phyloP scores from a whole-genome alignment of 1,140 invertebrate species.

The Penaeus chinensis region DNA sequence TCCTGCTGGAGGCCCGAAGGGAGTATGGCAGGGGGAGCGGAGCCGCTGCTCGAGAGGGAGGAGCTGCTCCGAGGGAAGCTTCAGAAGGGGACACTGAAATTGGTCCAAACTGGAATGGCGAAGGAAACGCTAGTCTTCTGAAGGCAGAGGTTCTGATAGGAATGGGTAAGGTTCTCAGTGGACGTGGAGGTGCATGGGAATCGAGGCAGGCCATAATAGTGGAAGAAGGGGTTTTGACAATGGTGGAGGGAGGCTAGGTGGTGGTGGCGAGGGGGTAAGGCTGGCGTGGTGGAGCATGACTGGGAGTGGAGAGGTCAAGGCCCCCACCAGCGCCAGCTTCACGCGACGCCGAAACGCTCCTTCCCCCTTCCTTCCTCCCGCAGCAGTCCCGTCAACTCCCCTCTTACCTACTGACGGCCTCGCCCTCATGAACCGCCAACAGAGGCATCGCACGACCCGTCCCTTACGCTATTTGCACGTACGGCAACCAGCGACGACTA shows the following conservation, averaged over 20 bases:
- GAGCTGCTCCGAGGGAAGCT: not conserved
- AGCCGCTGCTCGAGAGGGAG: not conserved
- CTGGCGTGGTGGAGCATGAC: not conserved
- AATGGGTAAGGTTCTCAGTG: not conserved
- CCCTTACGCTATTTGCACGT: not conserved
- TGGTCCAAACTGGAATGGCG: too few relatives aligned
- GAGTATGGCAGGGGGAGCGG: not conserved
- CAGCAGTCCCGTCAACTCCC: constrained; percentile 13
- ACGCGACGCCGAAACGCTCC: constrained; percentile 22
- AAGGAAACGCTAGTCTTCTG: not conserved
- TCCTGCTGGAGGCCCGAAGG: not conserved
- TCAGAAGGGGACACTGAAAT: too few relatives aligned
- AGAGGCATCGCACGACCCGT: not conserved
- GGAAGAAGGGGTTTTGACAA: not conserved
- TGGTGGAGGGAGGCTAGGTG: constrained; percentile 7
- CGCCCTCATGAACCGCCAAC: not conserved
- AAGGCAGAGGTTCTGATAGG: not conserved
- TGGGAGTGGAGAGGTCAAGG: not conserved
- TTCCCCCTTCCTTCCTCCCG: constrained; percentile 12
- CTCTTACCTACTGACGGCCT: not conserved
- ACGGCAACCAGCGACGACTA: too few relatives aligned
- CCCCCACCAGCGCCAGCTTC: not conserved
- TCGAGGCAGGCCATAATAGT: not conserved
- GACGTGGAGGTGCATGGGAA: constrained; percentile 9
- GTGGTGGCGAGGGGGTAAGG: not conserved